Conservation (phyloP, 2,797 vertebrate species). For the Chaetodon trifasciatus region DNA sequence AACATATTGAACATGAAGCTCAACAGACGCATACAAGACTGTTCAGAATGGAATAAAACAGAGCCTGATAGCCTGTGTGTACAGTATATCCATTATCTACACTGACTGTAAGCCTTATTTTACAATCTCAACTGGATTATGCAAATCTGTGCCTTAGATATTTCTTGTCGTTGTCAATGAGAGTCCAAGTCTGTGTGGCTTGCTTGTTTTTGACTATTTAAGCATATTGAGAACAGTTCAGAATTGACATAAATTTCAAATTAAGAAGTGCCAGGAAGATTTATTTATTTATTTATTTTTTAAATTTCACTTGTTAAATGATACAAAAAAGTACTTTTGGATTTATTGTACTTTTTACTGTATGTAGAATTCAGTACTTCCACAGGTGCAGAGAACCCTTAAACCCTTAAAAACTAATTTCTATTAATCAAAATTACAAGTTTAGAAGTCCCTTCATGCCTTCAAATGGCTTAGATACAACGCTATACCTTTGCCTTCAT, state of each 20-base stretch:
- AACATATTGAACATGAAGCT: constrained; percentile 10
- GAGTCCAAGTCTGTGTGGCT: background rate
- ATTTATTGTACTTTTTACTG: background rate
- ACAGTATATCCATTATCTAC: background rate
- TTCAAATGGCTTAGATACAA: too few species aligned
- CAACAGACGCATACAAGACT: background rate
- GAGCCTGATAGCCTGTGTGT: background rate
- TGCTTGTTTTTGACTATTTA: background rate
- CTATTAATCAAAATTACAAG: too few species aligned
- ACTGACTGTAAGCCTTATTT: background rate
- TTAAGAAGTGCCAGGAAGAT: background rate
- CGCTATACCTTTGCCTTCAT: too few species aligned
- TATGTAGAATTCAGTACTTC: too few species aligned
- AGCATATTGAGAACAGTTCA: background rate
- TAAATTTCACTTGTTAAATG: background rate
- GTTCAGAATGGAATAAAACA: background rate
- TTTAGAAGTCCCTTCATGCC: too few species aligned
- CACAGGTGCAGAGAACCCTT: too few species aligned
- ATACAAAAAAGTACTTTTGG: background rate
- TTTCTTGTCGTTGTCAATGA: constrained; percentile 15
- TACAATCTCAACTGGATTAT: constrained; percentile 23
- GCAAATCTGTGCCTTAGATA: constrained; percentile 25
- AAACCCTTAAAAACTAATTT: too few species aligned
- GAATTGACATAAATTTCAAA: background rate
- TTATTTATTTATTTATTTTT: background rate